Percentiles rank a stretch among this genome's conserved stretches.
Evolutionary conservation across 2,888 invertebrate species (phyloP).

Genomic region (Tanytarsus gracilentus): DNA sequence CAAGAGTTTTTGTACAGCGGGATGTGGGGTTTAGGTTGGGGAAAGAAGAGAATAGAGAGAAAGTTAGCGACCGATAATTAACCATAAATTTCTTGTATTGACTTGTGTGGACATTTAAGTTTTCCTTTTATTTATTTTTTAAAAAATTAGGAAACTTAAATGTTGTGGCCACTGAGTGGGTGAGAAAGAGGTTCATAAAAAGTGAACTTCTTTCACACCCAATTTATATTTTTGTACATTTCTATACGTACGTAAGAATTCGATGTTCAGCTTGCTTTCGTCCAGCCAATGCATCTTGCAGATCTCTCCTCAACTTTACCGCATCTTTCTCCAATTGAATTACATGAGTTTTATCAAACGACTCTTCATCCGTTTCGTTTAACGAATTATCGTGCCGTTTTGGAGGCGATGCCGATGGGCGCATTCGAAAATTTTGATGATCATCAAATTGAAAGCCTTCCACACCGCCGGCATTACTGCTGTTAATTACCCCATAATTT

Average conservation of each 20-base stretch:
- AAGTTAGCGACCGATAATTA: too few relatives aligned
- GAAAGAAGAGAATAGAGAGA: too few relatives aligned
- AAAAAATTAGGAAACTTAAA: neutral
- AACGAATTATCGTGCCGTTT: slow-evolving; percentile 4
- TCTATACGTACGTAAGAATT: slow-evolving; percentile 39
- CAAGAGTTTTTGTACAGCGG: too few relatives aligned
- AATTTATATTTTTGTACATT: neutral
- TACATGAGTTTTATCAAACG: slow-evolving; percentile 31
- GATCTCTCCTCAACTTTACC: slow-evolving; percentile 39
- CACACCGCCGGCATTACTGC: neutral
- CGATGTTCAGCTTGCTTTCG: slow-evolving; percentile 42
- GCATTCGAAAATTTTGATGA: neutral
- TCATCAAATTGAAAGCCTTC: slow-evolving; percentile 7
- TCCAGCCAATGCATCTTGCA: slow-evolving; percentile 40
- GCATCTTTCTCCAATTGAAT: slow-evolving; percentile 34
- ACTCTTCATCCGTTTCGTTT: slow-evolving; percentile 14
- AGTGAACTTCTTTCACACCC: neutral
- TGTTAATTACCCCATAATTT: slow-evolving; percentile 12
- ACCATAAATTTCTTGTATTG: too few relatives aligned
- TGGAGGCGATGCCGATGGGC: slow-evolving; percentile 1
- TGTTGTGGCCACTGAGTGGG: neutral
- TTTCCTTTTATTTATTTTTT: neutral
- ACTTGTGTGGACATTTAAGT: neutral
- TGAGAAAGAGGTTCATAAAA: neutral
- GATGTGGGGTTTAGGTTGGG: too few relatives aligned